Base-by-base conservation (phyloP, 1,140 invertebrate species). In the Tachypleus tridentatus region DNA sequence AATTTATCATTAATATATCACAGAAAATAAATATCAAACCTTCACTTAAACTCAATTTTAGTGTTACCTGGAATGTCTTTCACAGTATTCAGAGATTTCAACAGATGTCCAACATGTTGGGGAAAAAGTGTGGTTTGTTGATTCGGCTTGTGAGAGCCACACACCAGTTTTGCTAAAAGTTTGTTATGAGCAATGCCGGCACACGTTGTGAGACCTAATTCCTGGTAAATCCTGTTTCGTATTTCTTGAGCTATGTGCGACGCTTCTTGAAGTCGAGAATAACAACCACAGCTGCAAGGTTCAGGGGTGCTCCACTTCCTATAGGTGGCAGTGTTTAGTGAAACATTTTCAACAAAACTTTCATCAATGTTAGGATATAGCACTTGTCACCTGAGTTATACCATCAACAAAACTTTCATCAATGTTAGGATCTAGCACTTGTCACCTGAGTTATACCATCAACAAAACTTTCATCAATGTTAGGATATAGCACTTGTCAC, bases 181-280 rank as follows among this genome's bases (percentile, higher is more conserved):
- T 93, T 93, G 74, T 91, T 93, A 69, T 89, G 85, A 52, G 86
- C 83, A 67, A 91, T 83, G 9, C 89, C 89, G 61, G 87, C 89
- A 79, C 87, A 89, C 70, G 83, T 85, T 5, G 87, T 90, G 54
- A 91, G 79, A 53, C 84, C 82, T 56, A 90, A 76, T 61, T 86
- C 81, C 64, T 82, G 77, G 63, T 78, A 79, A 58, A 91, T 81
- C 7, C 7, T n/a, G n/a, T 54, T 3, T n/a, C 53, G 7, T 54
- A 54, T 54, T 54, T 54, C 53, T n/a, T 54, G 53, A 54, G 53
- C 53, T 54, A 54, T 3, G 53, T 8, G 7, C 1, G 7, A 8
- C n/a, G 7, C 53, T n/a, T 8, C 7, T 54, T 8, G 53, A 8
- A 54, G n/a, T 54, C 53, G 7, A 54, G 7, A 7, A 8, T n/a